phyloP scores from a whole-genome alignment of 2,797 vertebrate genomes.

The Sebastes vulpes region DNA sequence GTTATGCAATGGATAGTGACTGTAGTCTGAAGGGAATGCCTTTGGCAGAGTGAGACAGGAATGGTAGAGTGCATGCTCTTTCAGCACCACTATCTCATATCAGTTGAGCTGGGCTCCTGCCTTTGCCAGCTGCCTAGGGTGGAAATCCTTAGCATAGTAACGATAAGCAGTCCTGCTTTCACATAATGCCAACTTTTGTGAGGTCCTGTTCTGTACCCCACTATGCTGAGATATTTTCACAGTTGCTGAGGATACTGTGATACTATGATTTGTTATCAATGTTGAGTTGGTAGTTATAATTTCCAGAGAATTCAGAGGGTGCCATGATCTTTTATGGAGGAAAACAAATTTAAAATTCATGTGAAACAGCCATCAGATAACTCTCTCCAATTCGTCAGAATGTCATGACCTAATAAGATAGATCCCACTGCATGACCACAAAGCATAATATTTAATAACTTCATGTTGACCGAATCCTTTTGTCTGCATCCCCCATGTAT shows the following conservation, averaged over 20 bases:
- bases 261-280: neutral
- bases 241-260: neutral
- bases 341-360: neutral
- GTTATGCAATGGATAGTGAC: constrained; percentile 54
- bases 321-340: neutral
- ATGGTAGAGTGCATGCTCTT: constrained; percentile 28
- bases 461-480: neutral
- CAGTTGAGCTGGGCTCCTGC: constrained; percentile 2
- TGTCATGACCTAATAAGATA: neutral
- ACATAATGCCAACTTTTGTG: neutral
- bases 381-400: neutral
- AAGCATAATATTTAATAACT: neutral
- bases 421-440: neutral
- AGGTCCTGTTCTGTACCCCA: neutral
- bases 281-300: neutral
- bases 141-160: constrained; percentile 13
- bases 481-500: neutral
- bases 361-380: neutral
- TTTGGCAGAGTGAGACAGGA: constrained; percentile 51
- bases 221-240: neutral
- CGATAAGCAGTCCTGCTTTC: constrained; percentile 1
- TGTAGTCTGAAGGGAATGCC: constrained; percentile 53
- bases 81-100: constrained; percentile 50
- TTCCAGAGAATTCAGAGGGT: neutral
- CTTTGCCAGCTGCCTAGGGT: constrained; percentile 34